Evolutionary conservation across 2,113 vertebrate species (phyloP), one percentile per base, ranked within the genome.

Genomic region (Muscicapa adusta): DNA sequence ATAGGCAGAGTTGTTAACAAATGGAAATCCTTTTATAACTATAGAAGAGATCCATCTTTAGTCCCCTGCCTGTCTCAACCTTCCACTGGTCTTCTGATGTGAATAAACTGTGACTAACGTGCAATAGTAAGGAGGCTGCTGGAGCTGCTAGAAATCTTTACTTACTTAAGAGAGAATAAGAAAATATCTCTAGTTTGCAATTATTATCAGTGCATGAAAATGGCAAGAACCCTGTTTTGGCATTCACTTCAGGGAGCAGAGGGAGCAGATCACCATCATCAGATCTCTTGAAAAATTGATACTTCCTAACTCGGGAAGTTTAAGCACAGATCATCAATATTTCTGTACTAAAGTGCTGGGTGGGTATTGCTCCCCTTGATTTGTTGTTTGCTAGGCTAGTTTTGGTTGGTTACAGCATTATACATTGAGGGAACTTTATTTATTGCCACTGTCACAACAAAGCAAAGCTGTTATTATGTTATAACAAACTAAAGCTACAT

Each of bases 371-470:
- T 45, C 13, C 66, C 80, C 85, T 92, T 97, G 95, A 97, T 98
- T 96, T 97, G 97, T 94, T 95, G 94, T 96, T 92, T 96, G 88
- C 94, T 96, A 94, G 89, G 91, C 89, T 96, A 95, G 96, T 97
- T 98, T 96, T 95, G 94, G 96, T 95, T 98, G 97, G 96, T 97
- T 97, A 96, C 94, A 95, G 95, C 96, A 88, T 97, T 98, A 96
- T 97, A 96, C 87, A 73, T 96, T 88, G 93, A 93, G 96, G 95
- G 97, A 97, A 98, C 97, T 97, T 97, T 97, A 96, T 95, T 98
- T 98, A 98, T 98, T 97, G 96, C 96, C 89, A 89, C 92, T 98
- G 97, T 98, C 98, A 98, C 97, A 97, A 97, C 97, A 98, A 97
- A 97, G 97, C 96, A 98, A 97, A 98, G 96, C 96, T 97, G 95